Evolutionary conservation across 2,113 vertebrate species (phyloP).

Genomic region (Antennarius striatus): DNA sequence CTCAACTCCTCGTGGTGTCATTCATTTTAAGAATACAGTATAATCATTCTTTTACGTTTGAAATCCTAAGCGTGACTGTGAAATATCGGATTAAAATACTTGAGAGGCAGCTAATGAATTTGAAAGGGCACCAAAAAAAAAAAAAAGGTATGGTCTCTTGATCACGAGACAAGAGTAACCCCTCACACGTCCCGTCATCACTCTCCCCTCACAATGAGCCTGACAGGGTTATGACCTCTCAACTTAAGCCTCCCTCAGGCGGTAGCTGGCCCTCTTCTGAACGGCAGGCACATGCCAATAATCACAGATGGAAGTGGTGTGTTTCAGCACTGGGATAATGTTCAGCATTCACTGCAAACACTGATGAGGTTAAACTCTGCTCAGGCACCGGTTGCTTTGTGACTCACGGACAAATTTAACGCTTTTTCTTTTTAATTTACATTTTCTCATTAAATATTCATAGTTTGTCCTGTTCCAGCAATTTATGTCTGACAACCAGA

Average conservation of each 20-base stretch:
- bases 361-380: too few relatives aligned
- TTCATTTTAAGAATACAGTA: too few relatives aligned
- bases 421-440: conserved; percentile 40
- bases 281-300: conserved; percentile 26
- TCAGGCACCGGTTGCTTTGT: background rate
- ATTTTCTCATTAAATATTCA: conserved; percentile 56
- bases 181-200: conserved; percentile 12
- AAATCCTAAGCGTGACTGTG: background rate
- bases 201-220: conserved; percentile 9
- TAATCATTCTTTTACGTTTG: conserved; percentile 3
- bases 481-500: conserved; percentile 59
- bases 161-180: conserved; percentile 7
- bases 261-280: conserved; percentile 2
- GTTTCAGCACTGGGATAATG: conserved; percentile 15
- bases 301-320: conserved; percentile 22
- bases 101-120: background rate
- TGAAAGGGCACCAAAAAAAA: background rate
- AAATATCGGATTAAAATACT: background rate
- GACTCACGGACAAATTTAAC: conserved; percentile 11
- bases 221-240: conserved; percentile 31
- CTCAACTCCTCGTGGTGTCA: too few relatives aligned
- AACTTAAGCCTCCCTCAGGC: conserved; percentile 15
- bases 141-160: background rate
- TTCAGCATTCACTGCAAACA: too few relatives aligned
- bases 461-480: conserved; percentile 41